Base-by-base conservation (phyloP, 2,888 invertebrate species). In the Agonum fuliginosum region DNA sequence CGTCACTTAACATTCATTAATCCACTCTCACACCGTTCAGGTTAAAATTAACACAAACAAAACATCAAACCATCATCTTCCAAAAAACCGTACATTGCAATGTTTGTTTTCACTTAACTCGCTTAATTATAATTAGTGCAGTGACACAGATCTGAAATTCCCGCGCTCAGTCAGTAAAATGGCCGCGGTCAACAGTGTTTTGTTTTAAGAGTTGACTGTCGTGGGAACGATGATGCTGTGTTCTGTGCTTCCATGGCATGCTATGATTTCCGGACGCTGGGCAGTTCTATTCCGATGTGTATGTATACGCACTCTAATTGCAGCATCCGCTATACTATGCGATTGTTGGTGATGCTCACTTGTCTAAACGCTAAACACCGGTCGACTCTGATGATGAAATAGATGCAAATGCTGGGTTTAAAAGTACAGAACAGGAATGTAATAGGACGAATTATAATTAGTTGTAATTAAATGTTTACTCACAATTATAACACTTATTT, bases 281-380 rank as follows among this genome's bases (percentile, higher is more conserved):
- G 22, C 67, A 67, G 17, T 67, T 67, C 67, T 43, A 67, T 67
- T 37, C 67, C 67, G 41, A 67, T 69, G 46, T 51, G 54, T 79
- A 67, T 69, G 46, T 51, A 43, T 79, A 82, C 83, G 83, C 84
- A 82, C 80, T 82, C 83, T 84, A 84, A 85, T 85, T 85, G 82
- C 80, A 79, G 81, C 84, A 83, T 85, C 85, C 85, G 84, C 82
- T 82, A 58, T 3, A 5, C 30, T 30, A 62, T 79, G 58, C 58
- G 58, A 62, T 62, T 62, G 34, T 27, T 62, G 76, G 37, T 65
- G 65, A 41, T 78, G 72, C 74, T 58, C 78, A 78, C 73, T 73
- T 74, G 67, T 70, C 67, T 34, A 76, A 58, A 41, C 67, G 12
- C 51, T 62, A 62, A 27, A 58, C 30, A 62, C 30, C 58, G 58